A percentile compares a stretch with the other conserved stretches of the same genome.
These are phyloP conservation scores for Apantesis nais DNA, from an alignment of 2,888 invertebrate species.

Conservation along the genomic window DNA sequence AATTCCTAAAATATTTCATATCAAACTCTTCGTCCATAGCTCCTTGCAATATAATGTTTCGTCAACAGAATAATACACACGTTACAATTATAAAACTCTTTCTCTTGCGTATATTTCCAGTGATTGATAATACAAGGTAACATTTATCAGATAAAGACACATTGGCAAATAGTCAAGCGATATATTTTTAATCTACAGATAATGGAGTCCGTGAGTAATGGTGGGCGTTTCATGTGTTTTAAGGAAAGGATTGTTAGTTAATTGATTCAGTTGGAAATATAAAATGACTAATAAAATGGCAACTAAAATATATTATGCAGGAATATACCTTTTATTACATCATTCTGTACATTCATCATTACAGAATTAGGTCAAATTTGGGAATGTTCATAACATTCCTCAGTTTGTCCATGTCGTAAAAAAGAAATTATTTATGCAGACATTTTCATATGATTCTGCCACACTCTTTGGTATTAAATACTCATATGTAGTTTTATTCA, in stretches of 20 bases:
- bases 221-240: background rate
- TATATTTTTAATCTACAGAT: constrained; percentile 44
- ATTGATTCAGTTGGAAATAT: background rate
- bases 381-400: too few relatives aligned
- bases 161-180: constrained; percentile 32
- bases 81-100: constrained; percentile 23
- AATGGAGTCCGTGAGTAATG: constrained; percentile 25
- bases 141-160: constrained; percentile 48
- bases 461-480: too few relatives aligned
- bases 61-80: constrained; percentile 11
- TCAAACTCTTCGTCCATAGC: background rate
- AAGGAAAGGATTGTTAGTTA: background rate
- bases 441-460: too few relatives aligned
- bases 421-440: too few relatives aligned
- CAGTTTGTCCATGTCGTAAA: too few relatives aligned
- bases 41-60: background rate
- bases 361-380: too few relatives aligned
- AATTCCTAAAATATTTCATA: background rate
- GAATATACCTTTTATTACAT: too few relatives aligned
- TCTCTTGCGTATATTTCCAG: constrained; percentile 29
- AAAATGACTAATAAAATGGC: background rate
- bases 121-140: constrained; percentile 25
- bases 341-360: too few relatives aligned
- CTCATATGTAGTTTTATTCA: too few relatives aligned
- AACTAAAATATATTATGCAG: too few relatives aligned